phyloP scores from a whole-genome alignment of 1,140 invertebrate genomes.

The Oryctes rhinoceros region DNA sequence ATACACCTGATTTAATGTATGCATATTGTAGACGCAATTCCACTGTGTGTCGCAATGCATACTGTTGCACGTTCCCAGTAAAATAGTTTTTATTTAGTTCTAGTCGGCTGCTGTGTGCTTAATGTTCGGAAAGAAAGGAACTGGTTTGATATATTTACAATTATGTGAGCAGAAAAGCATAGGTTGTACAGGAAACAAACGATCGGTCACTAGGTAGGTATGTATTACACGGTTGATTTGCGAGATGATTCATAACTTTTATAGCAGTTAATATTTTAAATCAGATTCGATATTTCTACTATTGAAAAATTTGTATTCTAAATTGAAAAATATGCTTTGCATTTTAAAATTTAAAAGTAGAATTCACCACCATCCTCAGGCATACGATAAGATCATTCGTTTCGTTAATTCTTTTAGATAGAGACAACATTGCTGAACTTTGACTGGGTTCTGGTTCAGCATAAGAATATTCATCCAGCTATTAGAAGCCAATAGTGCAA shows the following conservation, averaged over 20 bases:
- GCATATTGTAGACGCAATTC: background rate
- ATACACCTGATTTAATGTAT: conserved; percentile 13
- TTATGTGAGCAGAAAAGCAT: background rate
- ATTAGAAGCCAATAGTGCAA: no score
- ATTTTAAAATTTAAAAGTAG: no score
- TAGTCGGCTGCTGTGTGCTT: background rate
- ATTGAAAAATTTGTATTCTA: no score
- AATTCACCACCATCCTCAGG: no score
- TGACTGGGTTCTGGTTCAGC: no score
- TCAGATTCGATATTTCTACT: no score
- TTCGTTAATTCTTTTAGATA: no score
- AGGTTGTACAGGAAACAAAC: background rate
- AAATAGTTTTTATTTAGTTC: background rate
- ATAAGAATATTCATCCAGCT: no score
- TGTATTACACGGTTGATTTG: background rate
- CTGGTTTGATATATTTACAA: background rate
- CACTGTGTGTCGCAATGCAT: background rate
- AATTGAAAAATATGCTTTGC: no score
- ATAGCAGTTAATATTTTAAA: background rate
- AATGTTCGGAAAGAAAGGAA: conserved; percentile 22
- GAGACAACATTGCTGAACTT: no score
- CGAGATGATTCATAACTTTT: background rate
- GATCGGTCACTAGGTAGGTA: conserved; percentile 7
- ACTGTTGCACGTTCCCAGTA: background rate
- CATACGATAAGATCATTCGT: no score